Base-by-base conservation (phyloP, 2,113 vertebrate species). In the Vimba vimba region DNA sequence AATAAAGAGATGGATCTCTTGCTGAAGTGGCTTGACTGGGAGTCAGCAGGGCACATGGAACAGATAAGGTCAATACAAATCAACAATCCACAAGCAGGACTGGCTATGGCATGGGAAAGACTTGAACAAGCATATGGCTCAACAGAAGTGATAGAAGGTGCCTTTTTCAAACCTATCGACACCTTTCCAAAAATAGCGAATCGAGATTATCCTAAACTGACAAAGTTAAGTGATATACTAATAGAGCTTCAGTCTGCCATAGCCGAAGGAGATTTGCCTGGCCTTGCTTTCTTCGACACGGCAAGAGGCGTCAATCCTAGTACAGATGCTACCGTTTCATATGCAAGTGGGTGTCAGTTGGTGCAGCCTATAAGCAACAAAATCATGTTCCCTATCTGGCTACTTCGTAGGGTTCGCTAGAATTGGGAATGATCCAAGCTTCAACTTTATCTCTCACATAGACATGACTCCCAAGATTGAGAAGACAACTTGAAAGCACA, bases 241-340 rank as follows among this genome's bases (percentile, higher is more conserved):
- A 86, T 82, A 83, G 85, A 89, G 17, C 78, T 89, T 0, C 12
- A 90, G 76, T 23, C 79, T 1, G 59, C 86, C 4, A 88, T 86
- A 1, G 43, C 1, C 0, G 69, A 89, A 39, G 88, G 80, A 25
- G 87, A 87, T 47, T 6, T 90, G 0, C 88, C 76, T 8, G 78
- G 88, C 1, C 81, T 90, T 2, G 68, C 86, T 13, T 89, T 85
- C n/a, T 50, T 90, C 0, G 82, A 90, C 25, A 89, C 64, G 0
- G 88, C 86, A 3, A 78, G 84, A 74, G 85, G 88, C 0, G 6
- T 90, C 1, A 90, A 89, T 7, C 75, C 83, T 30, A 30, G 27
- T 30, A 30, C 27, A 27, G 27, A 27, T 27, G 27, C 27, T 27
- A 27, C 27, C 27, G 27, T 27, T 27, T 27, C 27, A 27, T 27